Evolutionary conservation across 2,888 invertebrate genomes (phyloP).

Genomic region (Ochropacha duplaris): DNA sequence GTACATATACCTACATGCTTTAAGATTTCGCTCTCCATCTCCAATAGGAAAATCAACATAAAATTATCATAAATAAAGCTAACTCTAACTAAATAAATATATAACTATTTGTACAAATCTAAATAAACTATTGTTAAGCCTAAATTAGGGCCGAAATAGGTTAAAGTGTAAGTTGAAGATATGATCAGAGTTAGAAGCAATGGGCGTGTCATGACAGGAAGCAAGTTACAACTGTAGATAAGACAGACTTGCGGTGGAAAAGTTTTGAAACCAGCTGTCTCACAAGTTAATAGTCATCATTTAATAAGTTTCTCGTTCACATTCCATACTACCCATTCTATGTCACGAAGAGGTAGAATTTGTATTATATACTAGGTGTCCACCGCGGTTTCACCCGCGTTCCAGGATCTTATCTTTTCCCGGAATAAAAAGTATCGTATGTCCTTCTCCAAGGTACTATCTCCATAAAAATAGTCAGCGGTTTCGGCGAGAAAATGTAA

Average conservation of each 20-base stretch:
- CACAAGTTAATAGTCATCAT: background rate
- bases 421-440: too few species aligned
- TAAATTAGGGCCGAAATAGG: background rate
- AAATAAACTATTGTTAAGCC: background rate
- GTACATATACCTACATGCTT: too few species aligned
- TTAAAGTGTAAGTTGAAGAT: background rate
- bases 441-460: too few species aligned
- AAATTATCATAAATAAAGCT: background rate
- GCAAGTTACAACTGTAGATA: background rate
- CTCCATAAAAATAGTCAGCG: too few species aligned
- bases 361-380: background rate
- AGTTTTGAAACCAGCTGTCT: background rate
- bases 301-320: background rate
- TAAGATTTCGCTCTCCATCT: too few species aligned
- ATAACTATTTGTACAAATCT: background rate
- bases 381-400: too few species aligned
- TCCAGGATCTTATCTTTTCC: too few species aligned
- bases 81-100: background rate
- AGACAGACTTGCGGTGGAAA: conserved; percentile 1
- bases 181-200: background rate
- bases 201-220: background rate
- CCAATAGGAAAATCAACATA: too few species aligned
- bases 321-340: background rate
- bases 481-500: too few species aligned
- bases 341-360: background rate